Evolutionary conservation across 2,888 invertebrate species (phyloP).

Genomic region (Onthophagus sagittarius): DNA sequence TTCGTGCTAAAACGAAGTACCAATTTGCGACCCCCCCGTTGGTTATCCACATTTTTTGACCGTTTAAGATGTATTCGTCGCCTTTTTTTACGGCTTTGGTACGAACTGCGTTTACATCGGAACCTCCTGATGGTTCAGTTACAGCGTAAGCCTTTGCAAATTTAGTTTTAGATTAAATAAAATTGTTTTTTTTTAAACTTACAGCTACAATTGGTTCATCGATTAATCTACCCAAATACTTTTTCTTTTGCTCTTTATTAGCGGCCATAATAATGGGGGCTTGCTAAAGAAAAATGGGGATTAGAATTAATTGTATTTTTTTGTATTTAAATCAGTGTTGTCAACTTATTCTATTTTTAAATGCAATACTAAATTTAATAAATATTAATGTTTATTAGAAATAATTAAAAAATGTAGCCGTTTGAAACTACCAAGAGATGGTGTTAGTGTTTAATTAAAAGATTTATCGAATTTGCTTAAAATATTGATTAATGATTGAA

Average conservation of each 20-base stretch:
- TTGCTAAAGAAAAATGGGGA: conserved; percentile 56
- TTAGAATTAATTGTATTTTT: no score
- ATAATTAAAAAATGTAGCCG: no score
- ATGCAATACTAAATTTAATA: no score
- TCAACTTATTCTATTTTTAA: no score
- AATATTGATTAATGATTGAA: no score
- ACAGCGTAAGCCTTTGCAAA: conserved; percentile 79
- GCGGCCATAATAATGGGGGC: conserved; percentile 81
- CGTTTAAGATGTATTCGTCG: conserved; percentile 86
- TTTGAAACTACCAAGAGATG: no score
- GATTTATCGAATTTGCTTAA: no score
- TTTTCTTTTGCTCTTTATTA: conserved; percentile 86
- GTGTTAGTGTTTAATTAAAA: no score
- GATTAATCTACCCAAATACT: conserved; percentile 84
- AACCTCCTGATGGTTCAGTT: conserved; percentile 94
- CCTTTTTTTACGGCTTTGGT: conserved; percentile 93
- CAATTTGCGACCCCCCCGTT: conserved; percentile 96
- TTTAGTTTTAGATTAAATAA: neutral
- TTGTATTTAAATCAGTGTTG: no score
- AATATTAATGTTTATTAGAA: no score
- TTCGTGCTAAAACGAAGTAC: conserved; percentile 92
- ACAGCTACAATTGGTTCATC: conserved; percentile 90
- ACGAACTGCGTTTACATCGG: conserved; percentile 89
- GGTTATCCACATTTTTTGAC: conserved; percentile 99
- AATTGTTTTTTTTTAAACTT: conserved; percentile 46